These are phyloP conservation scores for Noctua fimbriata DNA, from an alignment of 2,888 invertebrate species.

Conservation along the genomic window DNA sequence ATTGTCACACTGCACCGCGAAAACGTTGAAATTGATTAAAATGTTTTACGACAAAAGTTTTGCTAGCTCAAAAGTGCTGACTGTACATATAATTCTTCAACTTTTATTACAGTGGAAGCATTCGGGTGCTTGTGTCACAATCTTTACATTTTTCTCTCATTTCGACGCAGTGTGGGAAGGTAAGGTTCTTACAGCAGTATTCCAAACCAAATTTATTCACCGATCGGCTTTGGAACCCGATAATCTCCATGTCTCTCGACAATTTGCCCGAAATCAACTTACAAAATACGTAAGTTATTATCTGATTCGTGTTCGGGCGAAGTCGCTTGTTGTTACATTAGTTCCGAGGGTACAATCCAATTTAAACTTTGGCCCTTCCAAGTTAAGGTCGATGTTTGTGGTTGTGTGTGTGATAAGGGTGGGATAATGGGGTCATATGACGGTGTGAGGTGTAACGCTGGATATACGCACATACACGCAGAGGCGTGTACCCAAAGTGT, in stretches of 20 bases:
- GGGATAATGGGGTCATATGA: constrained; percentile 86
- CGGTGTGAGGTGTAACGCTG: constrained; percentile 82
- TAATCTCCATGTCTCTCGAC: constrained; percentile 74
- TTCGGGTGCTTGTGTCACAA: constrained; percentile 60
- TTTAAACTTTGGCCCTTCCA: constrained; percentile 71
- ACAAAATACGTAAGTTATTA: constrained; percentile 83
- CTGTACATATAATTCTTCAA: constrained; percentile 59
- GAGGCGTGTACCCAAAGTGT: constrained; percentile 82
- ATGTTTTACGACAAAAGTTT: constrained; percentile 53
- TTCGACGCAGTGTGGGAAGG: constrained; percentile 66
- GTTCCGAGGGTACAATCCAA: constrained; percentile 65
- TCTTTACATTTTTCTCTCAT: constrained; percentile 60
- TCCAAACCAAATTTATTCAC: constrained; percentile 74
- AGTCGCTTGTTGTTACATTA: constrained; percentile 79
- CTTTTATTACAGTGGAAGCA: constrained; percentile 62
- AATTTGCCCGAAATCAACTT: constrained; percentile 79
- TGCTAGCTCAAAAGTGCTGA: constrained; percentile 51
- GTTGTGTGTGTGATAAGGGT: constrained; percentile 74
- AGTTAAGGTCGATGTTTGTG: constrained; percentile 77
- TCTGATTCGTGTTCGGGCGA: constrained; percentile 79
- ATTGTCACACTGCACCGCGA: constrained; percentile 39
- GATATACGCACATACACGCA: constrained; percentile 75
- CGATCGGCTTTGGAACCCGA: constrained; percentile 74
- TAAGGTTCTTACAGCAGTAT: constrained; percentile 66
- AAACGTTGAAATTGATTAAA: constrained; percentile 51